Evolutionary conservation across 2,113 vertebrate genomes (phyloP).

Genomic region (Phycodurus eques): DNA sequence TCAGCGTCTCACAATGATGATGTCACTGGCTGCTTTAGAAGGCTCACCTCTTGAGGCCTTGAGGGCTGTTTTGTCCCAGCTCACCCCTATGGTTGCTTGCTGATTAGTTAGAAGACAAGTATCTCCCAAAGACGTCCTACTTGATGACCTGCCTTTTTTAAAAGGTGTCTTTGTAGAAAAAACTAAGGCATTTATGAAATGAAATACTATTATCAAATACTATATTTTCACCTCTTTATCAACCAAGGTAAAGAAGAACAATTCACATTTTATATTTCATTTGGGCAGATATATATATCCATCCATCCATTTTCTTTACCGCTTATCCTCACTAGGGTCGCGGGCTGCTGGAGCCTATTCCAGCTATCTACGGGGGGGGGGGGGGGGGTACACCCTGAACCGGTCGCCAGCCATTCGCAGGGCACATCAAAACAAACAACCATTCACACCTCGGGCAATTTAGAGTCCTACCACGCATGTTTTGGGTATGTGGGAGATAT

Average conservation of each 20-base stretch:
- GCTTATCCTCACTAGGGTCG: no score
- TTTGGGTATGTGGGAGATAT: no score
- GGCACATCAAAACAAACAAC: no score
- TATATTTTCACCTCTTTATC: neutral
- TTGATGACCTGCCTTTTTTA: conserved; percentile 27
- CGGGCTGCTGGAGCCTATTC: no score
- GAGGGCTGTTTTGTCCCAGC: conserved; percentile 58
- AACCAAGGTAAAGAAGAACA: neutral
- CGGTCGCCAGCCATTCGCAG: no score
- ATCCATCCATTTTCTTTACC: no score
- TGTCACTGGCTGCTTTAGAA: conserved; percentile 62
- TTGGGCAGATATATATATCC: no score
- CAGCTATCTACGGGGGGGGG: no score
- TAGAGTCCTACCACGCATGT: no score
- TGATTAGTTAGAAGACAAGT: conserved; percentile 33
- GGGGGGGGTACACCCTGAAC: no score
- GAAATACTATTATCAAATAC: no score
- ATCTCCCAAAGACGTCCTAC: conserved; percentile 26
- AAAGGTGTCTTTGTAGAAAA: conserved; percentile 13
- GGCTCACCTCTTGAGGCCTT: conserved; percentile 40
- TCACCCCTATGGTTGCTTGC: conserved; percentile 48
- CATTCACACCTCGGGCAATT: no score
- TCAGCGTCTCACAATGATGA: conserved; percentile 71
- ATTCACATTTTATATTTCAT: neutral
- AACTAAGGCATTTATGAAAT: neutral